phyloP scores from a whole-genome alignment of 1,140 invertebrate species.

The Trigoniulus corallinus region DNA sequence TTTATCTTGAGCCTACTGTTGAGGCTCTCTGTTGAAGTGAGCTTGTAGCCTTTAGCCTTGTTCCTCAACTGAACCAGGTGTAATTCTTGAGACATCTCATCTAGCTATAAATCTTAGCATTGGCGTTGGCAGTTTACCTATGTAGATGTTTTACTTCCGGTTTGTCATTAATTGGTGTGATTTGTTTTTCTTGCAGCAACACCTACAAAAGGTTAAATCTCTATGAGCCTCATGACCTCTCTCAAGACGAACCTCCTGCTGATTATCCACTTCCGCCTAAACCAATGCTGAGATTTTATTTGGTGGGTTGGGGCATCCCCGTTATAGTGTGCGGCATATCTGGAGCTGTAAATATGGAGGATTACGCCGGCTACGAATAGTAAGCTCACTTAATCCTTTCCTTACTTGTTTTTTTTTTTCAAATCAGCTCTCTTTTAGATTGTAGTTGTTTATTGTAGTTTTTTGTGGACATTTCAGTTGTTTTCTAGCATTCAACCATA shows the following conservation, averaged over 20 bases:
- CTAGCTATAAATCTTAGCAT: too few species aligned
- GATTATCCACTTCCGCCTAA: slow-evolving; percentile 47
- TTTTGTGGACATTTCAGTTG: slow-evolving; percentile 33
- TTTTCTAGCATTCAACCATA: slow-evolving; percentile 58
- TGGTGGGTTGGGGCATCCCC: slow-evolving; percentile 81
- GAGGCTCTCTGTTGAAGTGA: too few species aligned
- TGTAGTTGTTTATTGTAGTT: not conserved
- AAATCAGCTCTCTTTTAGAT: too few species aligned
- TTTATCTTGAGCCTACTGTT: too few species aligned
- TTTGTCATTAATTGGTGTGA: not conserved
- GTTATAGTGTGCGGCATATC: slow-evolving; percentile 78
- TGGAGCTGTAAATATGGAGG: slow-evolving; percentile 67
- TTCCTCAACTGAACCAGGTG: too few species aligned
- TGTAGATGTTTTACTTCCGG: not conserved
- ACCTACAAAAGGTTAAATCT: slow-evolving; percentile 73
- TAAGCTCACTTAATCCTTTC: slow-evolving; percentile 20
- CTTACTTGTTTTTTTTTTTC: slow-evolving; percentile 7
- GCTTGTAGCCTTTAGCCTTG: too few species aligned
- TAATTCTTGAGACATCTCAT: too few species aligned
- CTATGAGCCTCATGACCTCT: slow-evolving; percentile 32
- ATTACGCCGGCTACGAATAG: slow-evolving; percentile 48
- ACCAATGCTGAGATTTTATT: slow-evolving; percentile 66
- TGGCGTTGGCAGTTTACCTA: too few species aligned
- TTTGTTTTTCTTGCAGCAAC: slow-evolving; percentile 36
- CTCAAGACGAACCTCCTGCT: slow-evolving; percentile 46